phyloP scores from a whole-genome alignment of 2,113 vertebrate species.

The Pitta sordida region DNA sequence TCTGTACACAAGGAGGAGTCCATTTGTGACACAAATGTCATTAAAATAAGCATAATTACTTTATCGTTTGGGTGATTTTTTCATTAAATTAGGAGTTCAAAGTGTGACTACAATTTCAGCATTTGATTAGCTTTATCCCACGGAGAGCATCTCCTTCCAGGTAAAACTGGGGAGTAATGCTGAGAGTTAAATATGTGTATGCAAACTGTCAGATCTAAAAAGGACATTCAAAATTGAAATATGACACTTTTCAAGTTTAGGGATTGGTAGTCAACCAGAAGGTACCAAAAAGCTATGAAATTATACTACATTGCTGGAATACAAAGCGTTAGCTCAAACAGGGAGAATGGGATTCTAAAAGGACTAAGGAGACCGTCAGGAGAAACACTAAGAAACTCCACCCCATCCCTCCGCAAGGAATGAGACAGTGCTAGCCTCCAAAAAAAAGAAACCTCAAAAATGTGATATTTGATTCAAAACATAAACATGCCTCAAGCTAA shows the following conservation, averaged over 20 bases:
- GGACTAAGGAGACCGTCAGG: background rate
- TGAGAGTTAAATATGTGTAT: background rate
- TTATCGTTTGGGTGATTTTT: conserved; percentile 61
- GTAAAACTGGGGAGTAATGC: background rate
- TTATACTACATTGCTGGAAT: background rate
- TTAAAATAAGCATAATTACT: conserved; percentile 75
- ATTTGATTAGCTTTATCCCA: conserved; percentile 54
- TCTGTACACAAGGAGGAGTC: conserved; percentile 69
- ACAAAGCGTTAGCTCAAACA: background rate
- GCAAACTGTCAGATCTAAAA: background rate
- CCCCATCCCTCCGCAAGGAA: background rate
- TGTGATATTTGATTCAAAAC: background rate
- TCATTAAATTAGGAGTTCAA: conserved; percentile 67
- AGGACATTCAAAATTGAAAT: background rate
- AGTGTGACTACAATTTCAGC: conserved; percentile 8
- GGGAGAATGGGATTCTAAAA: background rate
- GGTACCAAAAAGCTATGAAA: background rate
- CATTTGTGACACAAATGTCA: conserved; percentile 73
- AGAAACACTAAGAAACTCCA: background rate
- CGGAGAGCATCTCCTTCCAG: conserved; percentile 30
- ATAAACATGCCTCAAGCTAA: background rate
- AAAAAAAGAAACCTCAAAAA: background rate
- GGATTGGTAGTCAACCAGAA: background rate
- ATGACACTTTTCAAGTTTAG: background rate
- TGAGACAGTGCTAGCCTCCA: background rate